Evolutionary conservation across 92 coral and sea anemone genomes (phyloP).

Genomic region (Epizoanthus fatuus): DNA sequence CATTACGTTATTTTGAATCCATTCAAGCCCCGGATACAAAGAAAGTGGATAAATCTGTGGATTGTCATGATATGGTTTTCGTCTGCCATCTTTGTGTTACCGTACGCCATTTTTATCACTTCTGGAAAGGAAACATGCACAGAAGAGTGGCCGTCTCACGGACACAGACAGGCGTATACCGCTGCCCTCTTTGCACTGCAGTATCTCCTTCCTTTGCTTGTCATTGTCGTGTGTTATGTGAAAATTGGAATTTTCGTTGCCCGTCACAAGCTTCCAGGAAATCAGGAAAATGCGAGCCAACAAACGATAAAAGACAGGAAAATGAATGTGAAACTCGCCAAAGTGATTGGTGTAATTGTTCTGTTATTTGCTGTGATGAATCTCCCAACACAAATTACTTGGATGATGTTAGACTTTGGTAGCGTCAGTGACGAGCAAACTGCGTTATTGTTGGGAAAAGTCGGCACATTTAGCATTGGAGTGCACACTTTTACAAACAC

Average conservation of each 20-base stretch:
- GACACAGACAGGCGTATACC: background rate
- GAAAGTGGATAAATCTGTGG: no score
- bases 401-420: conserved; percentile 2
- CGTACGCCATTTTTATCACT: no score
- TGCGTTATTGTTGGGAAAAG: background rate
- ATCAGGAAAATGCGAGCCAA: background rate
- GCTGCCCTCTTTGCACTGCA: background rate
- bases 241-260: background rate
- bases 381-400: background rate
- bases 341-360: background rate
- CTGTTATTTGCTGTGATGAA: background rate
- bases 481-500: conserved; percentile 4
- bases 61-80: no score
- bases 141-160: background rate
- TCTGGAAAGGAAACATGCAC: no score
- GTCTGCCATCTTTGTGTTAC: no score
- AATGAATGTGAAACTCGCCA: background rate
- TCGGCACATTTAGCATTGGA: background rate
- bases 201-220: background rate
- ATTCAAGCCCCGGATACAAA: no score
- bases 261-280: background rate
- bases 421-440: background rate
- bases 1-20: background rate
- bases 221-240: background rate
- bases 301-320: background rate